Conservation (phyloP, 92 coral and sea anemone species). For the Phymanthus crucifer region DNA sequence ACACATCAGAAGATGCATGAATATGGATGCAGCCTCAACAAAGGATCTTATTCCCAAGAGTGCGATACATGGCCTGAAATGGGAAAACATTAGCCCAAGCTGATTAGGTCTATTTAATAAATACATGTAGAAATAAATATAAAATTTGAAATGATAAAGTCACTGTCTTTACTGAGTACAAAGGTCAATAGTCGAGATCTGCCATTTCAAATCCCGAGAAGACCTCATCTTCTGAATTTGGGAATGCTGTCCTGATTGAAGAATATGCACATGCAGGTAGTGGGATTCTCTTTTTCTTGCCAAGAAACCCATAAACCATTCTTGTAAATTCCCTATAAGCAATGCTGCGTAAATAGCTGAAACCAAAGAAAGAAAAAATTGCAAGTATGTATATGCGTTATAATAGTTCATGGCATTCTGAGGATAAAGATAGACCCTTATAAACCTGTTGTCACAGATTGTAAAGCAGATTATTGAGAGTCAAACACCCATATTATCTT, state of each 20-base stretch:
- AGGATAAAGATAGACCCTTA: neutral
- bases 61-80: too few species aligned
- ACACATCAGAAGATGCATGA: too few species aligned
- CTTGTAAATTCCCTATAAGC: constrained; percentile 55
- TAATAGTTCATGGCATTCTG: neutral
- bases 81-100: too few species aligned
- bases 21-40: too few species aligned
- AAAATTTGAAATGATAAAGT: neutral
- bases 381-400: neutral
- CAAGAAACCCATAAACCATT: constrained; percentile 52
- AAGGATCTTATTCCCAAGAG: too few species aligned
- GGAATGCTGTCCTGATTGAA: constrained; percentile 37
- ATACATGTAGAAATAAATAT: too few species aligned
- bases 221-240: constrained; percentile 23
- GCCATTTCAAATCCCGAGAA: constrained; percentile 33
- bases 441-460: too few species aligned
- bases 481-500: too few species aligned
- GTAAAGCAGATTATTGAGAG: too few species aligned
- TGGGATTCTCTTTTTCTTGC: constrained; percentile 44
- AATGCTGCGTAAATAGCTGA: constrained; percentile 46
- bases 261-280: constrained; percentile 58
- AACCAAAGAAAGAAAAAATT: neutral
- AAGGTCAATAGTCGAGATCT: constrained; percentile 10
- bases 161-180: constrained; percentile 11
- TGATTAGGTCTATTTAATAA: too few species aligned